A percentile compares a stretch with the other conserved stretches of the same genome.
Conservation (phyloP, 2,888 invertebrate species). For the Laothoe populi region DNA sequence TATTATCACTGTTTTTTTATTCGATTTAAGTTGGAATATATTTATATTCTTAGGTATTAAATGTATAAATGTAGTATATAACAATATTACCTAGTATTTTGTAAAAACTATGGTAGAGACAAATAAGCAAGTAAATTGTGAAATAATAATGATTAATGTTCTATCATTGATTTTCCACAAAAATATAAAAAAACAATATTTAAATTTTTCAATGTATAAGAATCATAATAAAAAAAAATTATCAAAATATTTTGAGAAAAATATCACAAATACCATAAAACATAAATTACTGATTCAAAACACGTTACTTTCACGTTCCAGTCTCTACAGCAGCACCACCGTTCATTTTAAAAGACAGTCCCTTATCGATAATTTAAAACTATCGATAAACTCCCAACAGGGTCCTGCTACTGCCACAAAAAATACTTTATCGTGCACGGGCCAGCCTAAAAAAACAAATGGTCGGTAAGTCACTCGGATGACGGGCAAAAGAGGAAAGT, state of each 20-base stretch:
- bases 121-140: too few species aligned
- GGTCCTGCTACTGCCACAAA: constrained; percentile 80
- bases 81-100: too few species aligned
- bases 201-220: too few species aligned
- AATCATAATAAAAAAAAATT: too few species aligned
- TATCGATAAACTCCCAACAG: constrained; percentile 53
- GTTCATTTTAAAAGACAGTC: neutral
- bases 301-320: too few species aligned
- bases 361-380: constrained; percentile 35
- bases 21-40: neutral
- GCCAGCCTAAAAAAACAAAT: constrained; percentile 82
- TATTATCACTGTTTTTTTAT: constrained; percentile 39
- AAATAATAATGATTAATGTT: too few species aligned
- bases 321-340: neutral
- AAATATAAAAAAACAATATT: too few species aligned
- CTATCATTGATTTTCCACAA: too few species aligned
- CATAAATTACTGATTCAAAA: neutral
- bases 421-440: constrained; percentile 82
- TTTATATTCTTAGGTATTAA: neutral
- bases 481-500: constrained; percentile 69
- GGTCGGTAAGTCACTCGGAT: constrained; percentile 80
- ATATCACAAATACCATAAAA: neutral
- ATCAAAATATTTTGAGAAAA: neutral
- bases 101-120: too few species aligned
- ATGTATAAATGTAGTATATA: neutral